Evolutionary conservation across 2,888 invertebrate genomes (phyloP).

Genomic region (Phaonia tiefii): DNA sequence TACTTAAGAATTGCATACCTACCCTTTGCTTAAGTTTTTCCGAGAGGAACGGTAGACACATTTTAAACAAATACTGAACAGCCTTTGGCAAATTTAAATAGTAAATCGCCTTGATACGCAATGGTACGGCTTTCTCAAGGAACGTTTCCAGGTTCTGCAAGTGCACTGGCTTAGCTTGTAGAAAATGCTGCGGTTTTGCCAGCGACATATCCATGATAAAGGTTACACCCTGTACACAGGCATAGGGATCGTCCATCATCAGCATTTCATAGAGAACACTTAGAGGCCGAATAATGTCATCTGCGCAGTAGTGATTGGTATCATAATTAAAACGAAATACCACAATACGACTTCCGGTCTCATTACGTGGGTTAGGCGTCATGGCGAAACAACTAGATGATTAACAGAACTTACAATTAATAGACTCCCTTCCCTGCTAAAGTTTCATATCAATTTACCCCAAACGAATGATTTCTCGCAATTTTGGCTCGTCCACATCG

Average conservation of each 20-base stretch:
- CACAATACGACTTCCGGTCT: slow-evolving; percentile 81
- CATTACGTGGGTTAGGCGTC: slow-evolving; percentile 77
- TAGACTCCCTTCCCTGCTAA: no score
- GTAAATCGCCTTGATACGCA: slow-evolving; percentile 83
- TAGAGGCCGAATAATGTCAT: slow-evolving; percentile 82
- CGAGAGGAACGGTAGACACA: slow-evolving; percentile 83
- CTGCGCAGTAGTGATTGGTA: slow-evolving; percentile 80
- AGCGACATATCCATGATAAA: slow-evolving; percentile 83
- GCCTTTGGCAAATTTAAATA: slow-evolving; percentile 83
- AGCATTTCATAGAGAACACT: slow-evolving; percentile 83
- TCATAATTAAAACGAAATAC: slow-evolving; percentile 82
- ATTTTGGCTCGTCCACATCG: slow-evolving; percentile 72
- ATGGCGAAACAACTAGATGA: not conserved
- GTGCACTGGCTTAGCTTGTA: slow-evolving; percentile 83
- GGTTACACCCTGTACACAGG: slow-evolving; percentile 81
- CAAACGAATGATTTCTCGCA: slow-evolving; percentile 69
- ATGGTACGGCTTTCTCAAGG: slow-evolving; percentile 83
- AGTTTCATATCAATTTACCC: slow-evolving; percentile 70
- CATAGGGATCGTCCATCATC: slow-evolving; percentile 84
- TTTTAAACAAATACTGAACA: slow-evolving; percentile 83
- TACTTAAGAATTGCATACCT: no score
- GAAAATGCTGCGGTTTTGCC: slow-evolving; percentile 82
- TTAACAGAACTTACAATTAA: no score
- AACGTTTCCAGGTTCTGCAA: slow-evolving; percentile 83
- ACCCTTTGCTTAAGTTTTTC: slow-evolving; percentile 84